Evolutionary conservation across 2,113 vertebrate genomes (phyloP), one percentile per base, ranked within the genome.

Genomic region (Antidorcas marsupialis): DNA sequence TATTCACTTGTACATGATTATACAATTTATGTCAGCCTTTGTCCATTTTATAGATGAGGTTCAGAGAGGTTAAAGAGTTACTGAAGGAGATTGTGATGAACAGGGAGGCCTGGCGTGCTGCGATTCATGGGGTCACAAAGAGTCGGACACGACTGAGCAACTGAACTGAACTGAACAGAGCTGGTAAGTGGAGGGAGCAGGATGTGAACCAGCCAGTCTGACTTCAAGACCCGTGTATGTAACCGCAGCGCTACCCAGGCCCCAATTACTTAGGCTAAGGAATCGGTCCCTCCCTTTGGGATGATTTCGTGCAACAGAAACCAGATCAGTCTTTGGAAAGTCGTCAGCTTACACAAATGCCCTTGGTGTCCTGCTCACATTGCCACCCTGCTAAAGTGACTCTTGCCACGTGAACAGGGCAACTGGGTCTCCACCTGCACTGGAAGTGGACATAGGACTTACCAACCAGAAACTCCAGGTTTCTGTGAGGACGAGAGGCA

Each of bases 331-430:
- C 30, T 88, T 64, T 45, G 47, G 47, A 43, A 81, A 76, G 10
- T 28, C 15, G 21, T 52, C 57, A 28, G 0, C 7, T 15, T 45
- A 1, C 2, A 1, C 45, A 53, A 10, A n/a, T 13, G 21, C 84
- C 52, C 43, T 76, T 50, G n/a, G 60, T 1, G 2, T 21, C 55
- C 28, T 4, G 55, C 16, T 50, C 39, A 39, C 3, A 6, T 7
- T 43, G 2, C 11, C 39, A 30, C 47, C 57, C 16, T 36, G 59
- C 36, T 28, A 23, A 52, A 33, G 21, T 43, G 64, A 43, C 28
- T 15, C 64, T 52, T 13, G 60, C 5, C 14, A 5, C 0, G 0
- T 6, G 2, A 1, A 21, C 0, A 0, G 62, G 50, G 83, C 30
- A 33, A 28, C 47, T 16, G 78, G 43, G 25, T 57, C 33, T n/a